A percentile compares a stretch with the other conserved stretches of the same genome.
phyloP scores from a whole-genome alignment of 2,113 vertebrate species.

The Zosterops pallidus region DNA sequence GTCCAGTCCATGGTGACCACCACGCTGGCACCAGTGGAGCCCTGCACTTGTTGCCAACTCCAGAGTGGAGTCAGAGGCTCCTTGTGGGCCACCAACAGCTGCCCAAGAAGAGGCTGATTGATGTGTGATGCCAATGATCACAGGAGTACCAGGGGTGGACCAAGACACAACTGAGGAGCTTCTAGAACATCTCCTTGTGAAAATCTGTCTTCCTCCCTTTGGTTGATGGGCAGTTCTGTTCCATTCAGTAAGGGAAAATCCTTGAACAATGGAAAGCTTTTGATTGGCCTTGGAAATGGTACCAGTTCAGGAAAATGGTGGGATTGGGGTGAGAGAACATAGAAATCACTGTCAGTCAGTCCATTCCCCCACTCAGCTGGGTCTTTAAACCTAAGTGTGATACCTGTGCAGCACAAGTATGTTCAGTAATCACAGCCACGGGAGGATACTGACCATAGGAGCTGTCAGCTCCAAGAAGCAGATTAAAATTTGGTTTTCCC shows the following conservation, averaged over 20 bases:
- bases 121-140: fast-evolving
- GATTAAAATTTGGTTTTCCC: neutral
- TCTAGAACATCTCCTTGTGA: neutral
- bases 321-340: fast-evolving
- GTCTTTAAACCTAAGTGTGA: neutral
- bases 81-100: neutral
- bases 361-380: neutral
- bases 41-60: neutral
- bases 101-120: neutral
- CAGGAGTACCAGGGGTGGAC: neutral
- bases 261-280: neutral
- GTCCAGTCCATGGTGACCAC: neutral
- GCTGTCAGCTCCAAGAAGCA: neutral
- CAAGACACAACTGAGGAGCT: neutral
- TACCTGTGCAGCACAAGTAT: neutral
- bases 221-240: neutral
- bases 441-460: neutral
- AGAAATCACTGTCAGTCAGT: neutral
- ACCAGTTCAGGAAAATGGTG: neutral
- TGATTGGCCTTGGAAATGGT: neutral
- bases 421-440: neutral
- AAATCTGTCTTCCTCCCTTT: neutral
- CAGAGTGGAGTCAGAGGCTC: neutral
- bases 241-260: neutral
- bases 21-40: neutral